A percentile compares a stretch with the other conserved stretches of the same genome.
Conservation (phyloP, 2,113 vertebrate genomes). For the Archilochus colubris region DNA sequence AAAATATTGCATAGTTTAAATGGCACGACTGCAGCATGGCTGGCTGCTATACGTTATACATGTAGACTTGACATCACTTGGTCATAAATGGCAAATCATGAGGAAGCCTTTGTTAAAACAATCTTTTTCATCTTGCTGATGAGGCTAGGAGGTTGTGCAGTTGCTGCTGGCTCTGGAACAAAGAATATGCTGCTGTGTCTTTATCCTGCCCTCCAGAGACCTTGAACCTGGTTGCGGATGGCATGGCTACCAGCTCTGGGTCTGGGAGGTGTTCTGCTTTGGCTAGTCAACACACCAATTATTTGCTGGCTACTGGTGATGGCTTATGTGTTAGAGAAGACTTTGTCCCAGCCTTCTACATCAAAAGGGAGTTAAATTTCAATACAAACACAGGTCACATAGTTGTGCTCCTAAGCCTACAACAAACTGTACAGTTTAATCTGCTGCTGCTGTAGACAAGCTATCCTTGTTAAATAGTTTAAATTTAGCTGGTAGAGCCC, state of each 20-base stretch:
- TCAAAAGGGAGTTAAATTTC: slow-evolving; percentile 51
- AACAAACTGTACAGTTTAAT: neutral
- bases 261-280: neutral
- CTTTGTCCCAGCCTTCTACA: neutral
- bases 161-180: neutral
- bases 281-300: accelerated
- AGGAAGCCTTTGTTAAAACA: neutral
- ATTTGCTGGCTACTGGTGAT: neutral
- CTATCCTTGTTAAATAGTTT: slow-evolving; percentile 24
- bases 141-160: neutral
- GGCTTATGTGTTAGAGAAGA: neutral
- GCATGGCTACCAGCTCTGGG: neutral
- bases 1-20: neutral
- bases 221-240: neutral
- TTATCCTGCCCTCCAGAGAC: neutral
- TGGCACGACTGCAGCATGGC: accelerated
- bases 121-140: neutral
- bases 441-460: neutral
- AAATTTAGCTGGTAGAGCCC: slow-evolving; percentile 35
- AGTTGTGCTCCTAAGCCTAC: slow-evolving; percentile 8
- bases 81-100: neutral
- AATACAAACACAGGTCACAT: neutral
- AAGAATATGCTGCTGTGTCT: neutral
- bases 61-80: neutral
- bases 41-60: neutral